Conservation (phyloP, 2,113 vertebrate species). For the Megaceryle torquata region DNA sequence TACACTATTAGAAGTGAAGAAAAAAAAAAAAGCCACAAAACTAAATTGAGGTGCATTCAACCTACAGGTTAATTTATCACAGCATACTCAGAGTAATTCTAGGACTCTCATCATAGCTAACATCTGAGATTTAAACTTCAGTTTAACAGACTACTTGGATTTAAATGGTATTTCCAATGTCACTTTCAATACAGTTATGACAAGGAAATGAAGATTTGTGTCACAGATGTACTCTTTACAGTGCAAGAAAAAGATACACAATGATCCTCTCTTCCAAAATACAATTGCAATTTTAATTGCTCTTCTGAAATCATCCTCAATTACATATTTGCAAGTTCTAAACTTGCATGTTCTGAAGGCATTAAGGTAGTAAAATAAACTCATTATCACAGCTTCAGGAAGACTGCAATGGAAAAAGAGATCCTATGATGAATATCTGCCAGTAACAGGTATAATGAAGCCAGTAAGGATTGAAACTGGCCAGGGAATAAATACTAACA, state of each 20-base stretch:
- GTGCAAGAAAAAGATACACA: neutral
- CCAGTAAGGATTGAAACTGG: conserved; percentile 15
- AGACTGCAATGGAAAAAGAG: neutral
- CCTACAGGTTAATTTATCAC: neutral
- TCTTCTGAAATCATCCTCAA: neutral
- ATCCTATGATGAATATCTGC: neutral
- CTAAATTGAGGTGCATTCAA: neutral
- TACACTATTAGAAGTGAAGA: neutral
- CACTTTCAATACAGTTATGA: neutral
- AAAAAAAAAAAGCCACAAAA: neutral
- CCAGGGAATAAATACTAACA: conserved; percentile 29
- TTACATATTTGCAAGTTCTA: neutral
- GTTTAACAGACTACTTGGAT: neutral
- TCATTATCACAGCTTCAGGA: neutral
- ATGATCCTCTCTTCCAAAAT: neutral
- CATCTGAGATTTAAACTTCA: neutral
- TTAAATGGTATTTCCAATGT: neutral
- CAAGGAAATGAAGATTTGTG: neutral
- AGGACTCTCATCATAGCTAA: neutral
- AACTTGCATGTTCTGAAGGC: neutral
- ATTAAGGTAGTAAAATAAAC: neutral
- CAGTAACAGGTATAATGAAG: neutral
- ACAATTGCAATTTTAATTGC: neutral
- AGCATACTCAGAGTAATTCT: neutral
- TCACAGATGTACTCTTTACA: neutral